These are phyloP conservation scores for Prosapia bicincta DNA, from an alignment of 2,888 invertebrate species.

Conservation along the genomic window DNA sequence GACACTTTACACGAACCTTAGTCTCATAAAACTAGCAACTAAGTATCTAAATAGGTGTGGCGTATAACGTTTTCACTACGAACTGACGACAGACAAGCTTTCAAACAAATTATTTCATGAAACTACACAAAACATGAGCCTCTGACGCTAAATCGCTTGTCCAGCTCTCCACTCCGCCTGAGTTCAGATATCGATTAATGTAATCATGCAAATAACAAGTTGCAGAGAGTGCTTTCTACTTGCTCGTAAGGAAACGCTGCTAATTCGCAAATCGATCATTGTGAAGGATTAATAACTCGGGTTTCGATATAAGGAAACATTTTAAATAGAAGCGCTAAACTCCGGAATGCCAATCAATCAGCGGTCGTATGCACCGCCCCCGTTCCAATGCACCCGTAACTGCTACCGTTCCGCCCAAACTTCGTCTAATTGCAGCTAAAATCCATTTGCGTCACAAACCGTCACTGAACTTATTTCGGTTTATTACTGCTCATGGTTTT, in stretches of 20 bases:
- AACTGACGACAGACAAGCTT: too few relatives aligned
- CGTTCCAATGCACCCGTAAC: neutral
- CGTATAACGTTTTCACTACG: too few relatives aligned
- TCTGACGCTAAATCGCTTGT: neutral
- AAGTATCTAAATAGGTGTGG: too few relatives aligned
- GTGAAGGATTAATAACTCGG: neutral
- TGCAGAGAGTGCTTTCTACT: neutral
- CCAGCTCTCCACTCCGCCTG: neutral
- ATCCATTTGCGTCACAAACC: too few relatives aligned
- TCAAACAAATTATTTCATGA: neutral
- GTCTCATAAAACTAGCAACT: too few relatives aligned
- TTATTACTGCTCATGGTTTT: too few relatives aligned
- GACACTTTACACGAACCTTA: too few relatives aligned
- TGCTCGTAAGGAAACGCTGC: neutral
- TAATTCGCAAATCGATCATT: neutral
- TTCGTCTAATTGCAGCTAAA: too few relatives aligned
- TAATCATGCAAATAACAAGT: neutral
- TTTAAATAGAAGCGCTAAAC: neutral
- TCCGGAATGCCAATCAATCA: neutral
- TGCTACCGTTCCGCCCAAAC: too few relatives aligned
- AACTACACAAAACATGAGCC: neutral
- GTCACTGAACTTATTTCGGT: too few relatives aligned
- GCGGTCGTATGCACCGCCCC: neutral
- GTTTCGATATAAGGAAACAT: neutral
- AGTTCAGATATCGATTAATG: neutral